A percentile compares a stretch with the other conserved stretches of the same genome.
Conservation (phyloP, 2,797 vertebrate genomes). For the Prionace glauca region DNA sequence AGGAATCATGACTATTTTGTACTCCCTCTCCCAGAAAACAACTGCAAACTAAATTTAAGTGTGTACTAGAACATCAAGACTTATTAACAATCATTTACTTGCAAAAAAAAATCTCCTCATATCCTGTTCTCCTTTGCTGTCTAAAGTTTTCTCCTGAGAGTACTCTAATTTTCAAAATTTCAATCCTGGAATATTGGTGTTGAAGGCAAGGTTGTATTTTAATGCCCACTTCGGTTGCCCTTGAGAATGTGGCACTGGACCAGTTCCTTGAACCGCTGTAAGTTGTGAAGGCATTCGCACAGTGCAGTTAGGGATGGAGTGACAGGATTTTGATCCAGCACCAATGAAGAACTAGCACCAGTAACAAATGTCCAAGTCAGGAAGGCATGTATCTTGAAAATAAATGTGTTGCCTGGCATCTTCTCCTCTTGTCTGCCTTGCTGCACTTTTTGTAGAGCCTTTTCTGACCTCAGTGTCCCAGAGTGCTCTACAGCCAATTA, state of each 20-base stretch:
- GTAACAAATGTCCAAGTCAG: not conserved
- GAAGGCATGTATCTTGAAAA: not conserved
- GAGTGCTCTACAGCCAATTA: not conserved
- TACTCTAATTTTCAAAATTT: not conserved
- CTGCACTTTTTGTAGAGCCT: not conserved
- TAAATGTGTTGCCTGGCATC: not conserved
- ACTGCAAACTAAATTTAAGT: not conserved
- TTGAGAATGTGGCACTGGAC: not conserved
- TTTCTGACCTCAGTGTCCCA: not conserved
- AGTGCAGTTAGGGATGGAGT: not conserved
- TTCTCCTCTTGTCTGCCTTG: not conserved
- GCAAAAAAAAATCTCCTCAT: not conserved
- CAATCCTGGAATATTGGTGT: not conserved
- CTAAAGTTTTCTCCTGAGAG: not conserved
- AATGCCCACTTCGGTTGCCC: not conserved
- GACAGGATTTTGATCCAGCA: not conserved
- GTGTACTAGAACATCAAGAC: not conserved
- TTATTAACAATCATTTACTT: not conserved
- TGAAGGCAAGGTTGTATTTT: not conserved
- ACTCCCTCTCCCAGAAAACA: not conserved
- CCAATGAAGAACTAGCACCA: not conserved
- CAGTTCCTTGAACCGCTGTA: not conserved
- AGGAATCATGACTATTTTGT: not conserved
- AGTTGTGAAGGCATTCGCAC: not conserved
- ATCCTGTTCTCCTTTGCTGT: not conserved